Evolutionary conservation across 1,140 invertebrate genomes (phyloP).

Genomic region (Steinernema khuongi): DNA sequence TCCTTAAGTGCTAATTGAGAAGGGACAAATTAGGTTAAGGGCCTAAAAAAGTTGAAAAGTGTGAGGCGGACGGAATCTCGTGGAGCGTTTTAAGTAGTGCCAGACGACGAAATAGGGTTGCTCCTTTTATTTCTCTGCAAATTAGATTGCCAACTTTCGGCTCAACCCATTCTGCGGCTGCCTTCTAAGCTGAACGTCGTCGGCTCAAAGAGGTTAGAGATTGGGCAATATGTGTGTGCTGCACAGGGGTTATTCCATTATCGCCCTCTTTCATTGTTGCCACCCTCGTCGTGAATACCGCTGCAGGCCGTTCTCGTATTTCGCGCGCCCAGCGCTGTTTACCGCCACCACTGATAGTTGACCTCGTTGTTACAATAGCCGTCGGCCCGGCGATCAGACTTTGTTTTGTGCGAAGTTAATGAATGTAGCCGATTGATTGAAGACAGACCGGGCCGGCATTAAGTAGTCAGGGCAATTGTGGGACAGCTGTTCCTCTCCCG

Average conservation of each 20-base stretch:
- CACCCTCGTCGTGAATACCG: not conserved
- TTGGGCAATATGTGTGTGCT: not conserved
- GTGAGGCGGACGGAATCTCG: not conserved
- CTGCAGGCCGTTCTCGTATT: not conserved
- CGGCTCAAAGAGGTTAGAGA: slow-evolving; percentile 12
- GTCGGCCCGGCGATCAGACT: not conserved
- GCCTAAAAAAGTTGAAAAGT: not conserved
- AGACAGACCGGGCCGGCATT: not conserved
- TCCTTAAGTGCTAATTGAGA: not conserved
- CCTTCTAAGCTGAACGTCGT: not conserved
- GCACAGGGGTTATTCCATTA: not conserved
- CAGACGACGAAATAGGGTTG: not conserved
- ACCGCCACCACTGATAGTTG: not conserved
- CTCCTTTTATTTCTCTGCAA: slow-evolving; percentile 7
- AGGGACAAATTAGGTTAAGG: slow-evolving; percentile 1
- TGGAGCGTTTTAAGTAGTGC: not conserved
- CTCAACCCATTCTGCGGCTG: not conserved
- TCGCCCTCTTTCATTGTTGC: not conserved
- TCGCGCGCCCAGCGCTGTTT: not conserved
- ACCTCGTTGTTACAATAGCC: not conserved
- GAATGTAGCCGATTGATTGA: slow-evolving; percentile 10
- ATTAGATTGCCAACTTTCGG: slow-evolving; percentile 9
- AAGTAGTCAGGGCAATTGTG: slow-evolving; percentile 13
- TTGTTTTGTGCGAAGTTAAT: not conserved
- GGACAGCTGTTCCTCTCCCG: slow-evolving; percentile 5